Base-by-base conservation (phyloP, 2,797 vertebrate species). In the Brachyalestes nurse region DNA sequence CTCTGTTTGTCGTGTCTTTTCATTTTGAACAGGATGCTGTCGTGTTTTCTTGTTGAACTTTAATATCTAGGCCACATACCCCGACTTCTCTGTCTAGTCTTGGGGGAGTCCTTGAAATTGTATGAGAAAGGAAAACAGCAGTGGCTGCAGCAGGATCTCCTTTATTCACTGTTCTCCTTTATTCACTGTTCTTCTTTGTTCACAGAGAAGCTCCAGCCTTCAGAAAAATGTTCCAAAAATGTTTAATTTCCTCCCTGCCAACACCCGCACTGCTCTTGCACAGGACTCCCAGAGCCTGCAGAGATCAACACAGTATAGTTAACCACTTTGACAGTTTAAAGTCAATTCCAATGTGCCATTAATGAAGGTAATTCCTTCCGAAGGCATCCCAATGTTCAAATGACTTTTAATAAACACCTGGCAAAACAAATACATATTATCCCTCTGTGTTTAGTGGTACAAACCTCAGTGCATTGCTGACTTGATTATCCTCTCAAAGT, bases 241-340 rank as follows among this genome's bases (percentile, higher is more conserved):
- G 79, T 82, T 82, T 84, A 5, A 66, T 84, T 80, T 72, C 60
- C 78, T 80, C 25, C 25, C 78, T 72, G 83, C 57, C 83, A 75
- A 64, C 71, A 40, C 61, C 73, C 64, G 53, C n/a, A 64, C 72
- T 70, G 40, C 74, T 71, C 60, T 76, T 76, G 66, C 53, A 82
- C 66, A 70, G 53, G 70, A 60, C 72, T 69, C 45, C 40, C 25
- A 10, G 62, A 72, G 53, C 49, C 69, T 53, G 69, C 25, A 34
- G 25, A 45, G 2, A 51, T 72, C 49, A 55, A 51, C 47, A 71
- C 13, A 1, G 10, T 13, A 67, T 9, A 45, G 19, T 67, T 17
- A 38, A 17, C 64, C 64, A 14, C n/a, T 64, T 72, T 0, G 5
- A 6, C 70, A 38, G 34, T 21, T 73, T 58, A 2, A 34, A 58